Evolutionary conservation across 1,140 invertebrate species (phyloP), one percentile per base, ranked within the genome.

Genomic region (Trypoxylus dichotomus): DNA sequence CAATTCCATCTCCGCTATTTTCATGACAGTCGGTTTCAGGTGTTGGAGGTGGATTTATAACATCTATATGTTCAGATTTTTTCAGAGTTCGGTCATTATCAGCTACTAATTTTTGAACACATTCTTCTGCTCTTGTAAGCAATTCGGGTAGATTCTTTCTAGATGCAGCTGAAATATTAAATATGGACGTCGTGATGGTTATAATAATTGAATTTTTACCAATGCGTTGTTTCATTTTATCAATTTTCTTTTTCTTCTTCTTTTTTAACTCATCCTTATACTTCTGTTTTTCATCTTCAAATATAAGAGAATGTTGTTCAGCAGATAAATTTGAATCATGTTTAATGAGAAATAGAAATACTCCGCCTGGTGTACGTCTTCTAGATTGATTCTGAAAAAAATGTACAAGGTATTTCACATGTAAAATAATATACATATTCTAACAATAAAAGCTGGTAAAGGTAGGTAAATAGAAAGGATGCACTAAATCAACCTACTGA

Each of bases 281-380:
- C 47, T 90, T 89, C 78, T 90, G 89, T 47, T 88, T 88, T 76
- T 94, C 92, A 77, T 93, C 91, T 19, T 86, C 87, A 87, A 96
- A 95, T 82, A 96, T 94, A 83, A 91, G 86, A 79, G 90, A 90
- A 81, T 91, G 89, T 86, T 93, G 90, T 78, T 91, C 90, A 80
- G 90, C 89, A 0, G 91, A 91, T 43, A 95, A 88, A 77, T 91
- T 88, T 72, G 91, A 87, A 82, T 95, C 91, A 82, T 91, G 89
- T 87, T 95, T 95, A 24, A 96, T 84, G 15, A 97, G 87, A 84
- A 93, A 94, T 10, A 97, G 88, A 85, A 93, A 96, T 78, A 96
- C 90, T 60, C 95, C 95, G 5, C 95, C 95, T 0, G 94, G 91
- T 24, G 94, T 96, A 83, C 95, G 89, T 78, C 94, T 89, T 76